Percentiles rank a stretch among this genome's conserved stretches.
phyloP scores from a whole-genome alignment of 2,888 invertebrate genomes.

The Drosophila quasianomalipes region DNA sequence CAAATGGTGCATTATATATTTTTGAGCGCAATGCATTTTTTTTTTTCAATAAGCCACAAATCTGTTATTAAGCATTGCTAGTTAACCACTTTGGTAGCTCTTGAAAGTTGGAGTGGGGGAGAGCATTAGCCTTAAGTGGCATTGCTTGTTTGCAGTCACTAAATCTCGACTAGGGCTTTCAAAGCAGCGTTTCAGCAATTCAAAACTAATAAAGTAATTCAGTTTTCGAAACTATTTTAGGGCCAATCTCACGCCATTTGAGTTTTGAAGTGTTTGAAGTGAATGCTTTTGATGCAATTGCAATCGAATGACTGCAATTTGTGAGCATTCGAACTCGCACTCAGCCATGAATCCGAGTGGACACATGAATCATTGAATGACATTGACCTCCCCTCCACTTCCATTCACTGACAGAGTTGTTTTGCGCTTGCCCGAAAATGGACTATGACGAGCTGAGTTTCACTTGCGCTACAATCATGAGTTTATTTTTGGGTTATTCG shows the following conservation, averaged over 20 bases:
- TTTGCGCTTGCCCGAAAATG: slow-evolving; percentile 8
- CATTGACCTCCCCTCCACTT: slow-evolving; percentile 5
- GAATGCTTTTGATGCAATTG: slow-evolving; percentile 18
- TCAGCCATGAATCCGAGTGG: slow-evolving; percentile 33
- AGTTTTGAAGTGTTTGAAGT: slow-evolving; percentile 23
- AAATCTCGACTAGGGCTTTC: not conserved
- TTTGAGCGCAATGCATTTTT: slow-evolving; percentile 11
- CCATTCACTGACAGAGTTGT: not conserved
- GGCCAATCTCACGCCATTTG: slow-evolving; percentile 40
- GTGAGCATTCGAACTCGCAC: slow-evolving; percentile 22
- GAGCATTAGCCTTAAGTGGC: not conserved
- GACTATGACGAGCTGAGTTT: slow-evolving; percentile 22
- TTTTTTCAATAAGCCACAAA: slow-evolving; percentile 7
- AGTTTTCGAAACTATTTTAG: slow-evolving; percentile 27
- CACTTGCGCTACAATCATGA: slow-evolving; percentile 1
- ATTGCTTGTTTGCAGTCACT: not conserved
- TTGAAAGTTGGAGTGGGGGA: not conserved
- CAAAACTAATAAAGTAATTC: slow-evolving; percentile 23
- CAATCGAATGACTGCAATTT: slow-evolving; percentile 20
- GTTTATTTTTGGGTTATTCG: slow-evolving; percentile 7
- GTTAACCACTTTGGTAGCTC: not conserved
- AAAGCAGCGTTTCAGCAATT: slow-evolving; percentile 8
- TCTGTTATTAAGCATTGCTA: not conserved
- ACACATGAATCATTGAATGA: slow-evolving; percentile 39
- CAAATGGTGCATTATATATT: slow-evolving; percentile 27